Evolutionary conservation across 2,888 invertebrate species (phyloP), one percentile per base, ranked within the genome.

Genomic region (Calliphora vomitoria): DNA sequence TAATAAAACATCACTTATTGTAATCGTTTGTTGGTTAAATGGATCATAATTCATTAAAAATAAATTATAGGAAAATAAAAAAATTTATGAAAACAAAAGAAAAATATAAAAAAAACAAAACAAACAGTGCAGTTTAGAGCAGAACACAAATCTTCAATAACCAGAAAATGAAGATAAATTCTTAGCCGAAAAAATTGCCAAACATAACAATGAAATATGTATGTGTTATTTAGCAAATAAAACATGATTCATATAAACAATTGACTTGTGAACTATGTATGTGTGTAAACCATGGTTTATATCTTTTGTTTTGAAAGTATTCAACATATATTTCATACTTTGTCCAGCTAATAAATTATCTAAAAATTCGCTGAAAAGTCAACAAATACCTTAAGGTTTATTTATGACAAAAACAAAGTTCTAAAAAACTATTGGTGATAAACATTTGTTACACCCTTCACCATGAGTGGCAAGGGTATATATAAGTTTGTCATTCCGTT

Each of bases 11-110:
- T 50, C 55, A 66, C 62, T 83, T 83, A 20, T 78, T 55, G 31
- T 71, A 62, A 58, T 79, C 64, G 74, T 66, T 84, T 84, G 11
- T 79, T 75, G 25, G 41, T 50, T 53, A 80, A 74, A 62, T 38
- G 60, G 41, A 80, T 80, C 72, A 85, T 85, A 80, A 75, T 80
- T 85, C 69, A 85, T 85, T 74, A 85, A 53, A 66, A 18, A 75
- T 75, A 55, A 85, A 60, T 53, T 62, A 8, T 31, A 31, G 8
- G 8, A 58, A 41, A 25, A 71, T 20, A 79, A 79, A 58, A 25
- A 25, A 79, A 79, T 35, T 18, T 68, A 68, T 58, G 55, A 47
- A 68, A 55, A 55, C 20, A 50, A 64, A 53, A 60, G 18, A 6
- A 47, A 20, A 15, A 38, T 60, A 10, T 1, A 50, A 50, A 8